phyloP scores from a whole-genome alignment of 2,797 vertebrate species.

The Rhinophrynus dorsalis region DNA sequence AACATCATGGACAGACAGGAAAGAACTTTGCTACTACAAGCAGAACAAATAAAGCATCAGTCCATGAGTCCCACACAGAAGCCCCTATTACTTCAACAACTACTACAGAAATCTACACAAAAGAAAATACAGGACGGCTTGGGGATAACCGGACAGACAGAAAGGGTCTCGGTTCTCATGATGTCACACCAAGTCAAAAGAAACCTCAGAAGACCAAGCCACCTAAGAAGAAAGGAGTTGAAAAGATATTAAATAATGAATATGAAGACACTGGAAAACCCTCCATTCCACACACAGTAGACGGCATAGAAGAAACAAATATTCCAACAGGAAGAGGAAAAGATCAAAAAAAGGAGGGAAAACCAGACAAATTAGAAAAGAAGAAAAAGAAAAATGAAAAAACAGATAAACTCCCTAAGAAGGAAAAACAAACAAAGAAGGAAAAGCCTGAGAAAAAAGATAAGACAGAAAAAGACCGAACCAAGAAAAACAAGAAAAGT shows the following conservation, averaged over 20 bases:
- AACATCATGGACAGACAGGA: slow-evolving; percentile 55
- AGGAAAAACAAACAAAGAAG: slow-evolving; percentile 79
- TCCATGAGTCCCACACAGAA: slow-evolving; percentile 55
- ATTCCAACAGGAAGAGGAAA: slow-evolving; percentile 74
- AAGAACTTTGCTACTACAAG: slow-evolving; percentile 50
- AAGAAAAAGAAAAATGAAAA: slow-evolving; percentile 73
- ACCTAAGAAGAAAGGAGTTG: slow-evolving; percentile 75
- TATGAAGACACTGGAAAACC: slow-evolving; percentile 77
- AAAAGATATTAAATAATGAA: slow-evolving; percentile 80
- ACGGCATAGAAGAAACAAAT: slow-evolving; percentile 62
- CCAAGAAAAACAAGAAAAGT: slow-evolving; percentile 80
- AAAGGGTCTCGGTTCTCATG: slow-evolving; percentile 69
- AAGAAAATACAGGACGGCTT: slow-evolving; percentile 61
- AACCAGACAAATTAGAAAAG: slow-evolving; percentile 74
- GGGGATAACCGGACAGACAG: slow-evolving; percentile 85
- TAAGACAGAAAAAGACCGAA: slow-evolving; percentile 79
- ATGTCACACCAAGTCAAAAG: slow-evolving; percentile 67
- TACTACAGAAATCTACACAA: slow-evolving; percentile 58
- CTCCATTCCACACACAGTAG: slow-evolving; percentile 68
- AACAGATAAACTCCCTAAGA: slow-evolving; percentile 75
- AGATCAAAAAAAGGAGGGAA: slow-evolving; percentile 74
- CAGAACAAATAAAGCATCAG: slow-evolving; percentile 69
- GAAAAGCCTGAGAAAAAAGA: slow-evolving; percentile 71
- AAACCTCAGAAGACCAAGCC: slow-evolving; percentile 77
- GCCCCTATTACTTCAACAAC: slow-evolving; percentile 60